phyloP scores from a whole-genome alignment of 2,797 vertebrate species.

The Pogonophryne albipinna region DNA sequence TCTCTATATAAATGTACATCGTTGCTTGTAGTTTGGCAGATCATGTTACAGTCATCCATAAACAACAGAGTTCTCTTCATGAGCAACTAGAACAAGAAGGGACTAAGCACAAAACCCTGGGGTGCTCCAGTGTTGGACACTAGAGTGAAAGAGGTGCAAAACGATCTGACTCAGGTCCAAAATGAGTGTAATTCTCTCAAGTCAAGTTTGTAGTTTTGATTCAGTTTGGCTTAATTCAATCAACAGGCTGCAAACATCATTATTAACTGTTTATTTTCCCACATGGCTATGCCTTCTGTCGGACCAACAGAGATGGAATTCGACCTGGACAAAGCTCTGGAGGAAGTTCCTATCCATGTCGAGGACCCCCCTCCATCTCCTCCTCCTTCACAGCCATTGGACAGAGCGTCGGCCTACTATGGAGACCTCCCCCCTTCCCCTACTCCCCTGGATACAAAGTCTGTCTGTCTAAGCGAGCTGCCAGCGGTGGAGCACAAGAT shows the following conservation, averaged over 20 bases:
- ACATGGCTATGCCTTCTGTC: not conserved
- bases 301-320: conserved; percentile 93
- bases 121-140: too few relatives aligned
- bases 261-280: not conserved
- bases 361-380: conserved; percentile 87
- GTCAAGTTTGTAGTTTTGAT: too few relatives aligned
- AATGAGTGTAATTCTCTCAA: too few relatives aligned
- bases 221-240: too few relatives aligned
- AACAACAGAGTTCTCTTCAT: too few relatives aligned
- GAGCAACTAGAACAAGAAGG: too few relatives aligned
- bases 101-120: too few relatives aligned
- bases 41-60: too few relatives aligned
- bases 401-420: conserved; percentile 82
- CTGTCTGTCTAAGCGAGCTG: conserved; percentile 85
- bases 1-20: too few relatives aligned
- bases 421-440: conserved; percentile 85
- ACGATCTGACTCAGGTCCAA: too few relatives aligned
- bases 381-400: conserved; percentile 60
- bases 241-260: not conserved
- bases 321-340: conserved; percentile 95
- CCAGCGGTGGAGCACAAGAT: conserved; percentile 87
- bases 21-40: too few relatives aligned
- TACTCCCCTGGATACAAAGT: conserved; percentile 71
- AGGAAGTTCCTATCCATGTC: conserved; percentile 93
- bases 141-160: too few relatives aligned